Percentiles rank a stretch among this genome's conserved stretches.
phyloP scores from a whole-genome alignment of 2,113 vertebrate genomes.

The Rana temporaria region DNA sequence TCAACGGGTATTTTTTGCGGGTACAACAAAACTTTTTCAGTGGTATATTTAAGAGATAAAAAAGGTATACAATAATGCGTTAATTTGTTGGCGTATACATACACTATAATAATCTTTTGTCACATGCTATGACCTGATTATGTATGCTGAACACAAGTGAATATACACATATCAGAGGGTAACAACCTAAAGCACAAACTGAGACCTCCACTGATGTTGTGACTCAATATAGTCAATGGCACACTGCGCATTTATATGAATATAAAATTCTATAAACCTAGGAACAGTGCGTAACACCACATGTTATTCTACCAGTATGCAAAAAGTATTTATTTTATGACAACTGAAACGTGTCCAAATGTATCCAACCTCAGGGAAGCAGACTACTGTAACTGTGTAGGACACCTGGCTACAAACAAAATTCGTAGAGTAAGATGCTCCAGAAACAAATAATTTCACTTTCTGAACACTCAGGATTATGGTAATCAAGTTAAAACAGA shows the following conservation, averaged over 20 bases:
- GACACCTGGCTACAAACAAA: not conserved
- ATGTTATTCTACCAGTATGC: not conserved
- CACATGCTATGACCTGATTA: too few species aligned
- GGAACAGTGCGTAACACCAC: not conserved
- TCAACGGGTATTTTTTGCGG: too few species aligned
- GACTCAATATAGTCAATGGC: not conserved
- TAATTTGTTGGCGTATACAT: too few species aligned
- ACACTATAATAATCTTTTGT: too few species aligned
- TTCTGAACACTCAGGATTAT: not conserved
- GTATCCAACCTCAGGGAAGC: not conserved
- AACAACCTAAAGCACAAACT: too few species aligned
- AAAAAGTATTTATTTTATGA: not conserved
- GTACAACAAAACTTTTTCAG: too few species aligned
- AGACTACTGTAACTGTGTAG: not conserved
- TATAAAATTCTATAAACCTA: not conserved
- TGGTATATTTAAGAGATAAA: too few species aligned
- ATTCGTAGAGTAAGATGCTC: not conserved
- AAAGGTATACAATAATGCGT: too few species aligned
- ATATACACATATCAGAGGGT: too few species aligned
- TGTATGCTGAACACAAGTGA: too few species aligned
- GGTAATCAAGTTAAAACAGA: constrained; percentile 32
- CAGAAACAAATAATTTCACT: constrained; percentile 4
- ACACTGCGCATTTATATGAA: not conserved
- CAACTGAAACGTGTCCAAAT: not conserved
- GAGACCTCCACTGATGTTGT: not conserved